Percentiles rank a stretch among this genome's conserved stretches.
Conservation (phyloP, 2,113 vertebrate genomes). For the Tringa solitaria region DNA sequence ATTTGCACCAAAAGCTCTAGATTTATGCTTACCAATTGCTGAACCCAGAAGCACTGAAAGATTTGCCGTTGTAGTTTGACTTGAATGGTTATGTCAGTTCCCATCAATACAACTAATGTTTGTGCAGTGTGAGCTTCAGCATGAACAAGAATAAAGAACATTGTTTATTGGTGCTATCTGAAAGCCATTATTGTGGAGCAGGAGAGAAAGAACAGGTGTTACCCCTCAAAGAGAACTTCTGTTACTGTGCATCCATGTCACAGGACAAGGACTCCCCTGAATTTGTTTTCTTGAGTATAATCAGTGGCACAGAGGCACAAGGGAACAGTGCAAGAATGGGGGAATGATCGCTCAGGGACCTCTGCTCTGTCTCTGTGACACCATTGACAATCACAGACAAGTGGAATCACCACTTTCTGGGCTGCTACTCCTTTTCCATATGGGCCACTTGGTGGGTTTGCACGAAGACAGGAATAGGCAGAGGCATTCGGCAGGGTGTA, state of each 20-base stretch:
- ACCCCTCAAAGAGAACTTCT: neutral
- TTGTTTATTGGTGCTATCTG: neutral
- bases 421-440: neutral
- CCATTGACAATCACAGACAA: neutral
- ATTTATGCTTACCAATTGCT: conserved; percentile 9
- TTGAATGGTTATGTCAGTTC: conserved; percentile 20
- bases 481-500: neutral
- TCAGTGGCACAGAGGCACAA: neutral
- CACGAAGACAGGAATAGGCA: neutral
- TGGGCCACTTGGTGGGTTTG: neutral
- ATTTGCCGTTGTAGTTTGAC: neutral
- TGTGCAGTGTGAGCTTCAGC: neutral
- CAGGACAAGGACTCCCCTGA: neutral
- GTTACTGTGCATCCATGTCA: neutral
- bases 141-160: neutral
- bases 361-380: neutral
- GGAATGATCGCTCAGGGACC: neutral
- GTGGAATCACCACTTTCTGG: neutral
- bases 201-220: neutral
- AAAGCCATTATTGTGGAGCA: neutral
- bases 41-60: neutral
- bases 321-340: neutral
- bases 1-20: conserved; percentile 3
- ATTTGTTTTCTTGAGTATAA: neutral
- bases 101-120: neutral